Conservation (phyloP, 1,140 invertebrate species). For the Drusus annulatus region DNA sequence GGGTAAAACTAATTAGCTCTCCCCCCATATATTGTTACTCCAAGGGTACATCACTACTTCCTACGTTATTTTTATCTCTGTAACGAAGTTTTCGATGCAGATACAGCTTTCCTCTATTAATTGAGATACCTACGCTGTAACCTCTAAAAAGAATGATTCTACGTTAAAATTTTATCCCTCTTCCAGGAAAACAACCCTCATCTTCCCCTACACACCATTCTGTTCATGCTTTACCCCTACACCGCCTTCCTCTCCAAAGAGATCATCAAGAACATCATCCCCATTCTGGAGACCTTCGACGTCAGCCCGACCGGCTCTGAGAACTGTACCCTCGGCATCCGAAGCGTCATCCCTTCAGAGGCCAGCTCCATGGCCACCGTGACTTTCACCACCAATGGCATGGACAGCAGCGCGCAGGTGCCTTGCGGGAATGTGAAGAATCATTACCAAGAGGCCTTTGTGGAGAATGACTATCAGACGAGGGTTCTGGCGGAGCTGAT, state of each 20-base stretch:
- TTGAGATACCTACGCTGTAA: too few species aligned
- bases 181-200: slow-evolving; percentile 80
- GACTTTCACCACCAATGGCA: slow-evolving; percentile 60
- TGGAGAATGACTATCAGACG: slow-evolving; percentile 87
- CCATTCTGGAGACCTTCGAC: slow-evolving; percentile 76
- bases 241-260: slow-evolving; percentile 83
- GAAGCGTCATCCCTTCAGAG: background rate
- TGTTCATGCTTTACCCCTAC: slow-evolving; percentile 89
- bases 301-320: slow-evolving; percentile 14
- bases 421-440: slow-evolving; percentile 62
- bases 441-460: slow-evolving; percentile 64
- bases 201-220: slow-evolving; percentile 76
- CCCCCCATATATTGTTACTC: too few species aligned
- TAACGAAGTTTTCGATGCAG: too few species aligned
- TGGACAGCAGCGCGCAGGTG: slow-evolving; percentile 65
- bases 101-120: too few species aligned
- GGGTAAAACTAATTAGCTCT: too few species aligned
- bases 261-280: slow-evolving; percentile 78
- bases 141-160: too few species aligned
- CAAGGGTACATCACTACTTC: too few species aligned
- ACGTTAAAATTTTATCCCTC: too few species aligned
- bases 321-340: background rate
- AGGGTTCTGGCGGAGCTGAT: slow-evolving; percentile 84
- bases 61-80: too few species aligned
- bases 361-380: background rate